A percentile compares a stretch with the other conserved stretches of the same genome.
Conservation (phyloP, 2,888 invertebrate species). For the Galerucella nymphaeae region DNA sequence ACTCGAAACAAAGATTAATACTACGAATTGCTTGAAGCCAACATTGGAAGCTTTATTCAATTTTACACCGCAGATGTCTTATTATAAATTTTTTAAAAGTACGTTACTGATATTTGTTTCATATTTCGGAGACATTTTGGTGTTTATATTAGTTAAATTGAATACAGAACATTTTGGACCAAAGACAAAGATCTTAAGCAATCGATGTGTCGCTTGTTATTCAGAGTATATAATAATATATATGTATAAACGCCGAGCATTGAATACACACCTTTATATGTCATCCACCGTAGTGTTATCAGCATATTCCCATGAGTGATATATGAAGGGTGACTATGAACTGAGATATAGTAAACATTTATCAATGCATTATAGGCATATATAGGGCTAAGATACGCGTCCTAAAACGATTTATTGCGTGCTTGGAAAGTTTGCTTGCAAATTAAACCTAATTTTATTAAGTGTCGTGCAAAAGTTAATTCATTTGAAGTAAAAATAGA, state of each 20-base stretch:
- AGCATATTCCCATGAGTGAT: constrained; percentile 7
- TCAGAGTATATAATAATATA: neutral
- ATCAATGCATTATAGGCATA: neutral
- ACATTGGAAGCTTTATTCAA: too few species aligned
- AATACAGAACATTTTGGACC: neutral
- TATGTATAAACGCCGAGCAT: neutral
- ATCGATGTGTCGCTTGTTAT: neutral
- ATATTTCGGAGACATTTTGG: neutral
- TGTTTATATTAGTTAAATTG: neutral
- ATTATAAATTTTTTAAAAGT: too few species aligned
- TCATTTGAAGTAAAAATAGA: neutral
- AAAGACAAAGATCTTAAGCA: neutral
- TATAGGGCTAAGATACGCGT: neutral
- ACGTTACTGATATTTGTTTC: too few species aligned
- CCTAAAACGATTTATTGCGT: constrained; percentile 16
- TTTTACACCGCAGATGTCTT: too few species aligned
- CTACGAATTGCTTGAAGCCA: too few species aligned
- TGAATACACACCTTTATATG: constrained; percentile 7
- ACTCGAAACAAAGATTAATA: too few species aligned
- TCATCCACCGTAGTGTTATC: constrained; percentile 2
- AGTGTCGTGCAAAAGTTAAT: neutral
- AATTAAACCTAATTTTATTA: neutral
- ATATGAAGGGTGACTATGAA: constrained; percentile 11
- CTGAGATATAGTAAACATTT: constrained; percentile 2
- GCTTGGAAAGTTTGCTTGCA: neutral